These are phyloP conservation scores for Chondrilla cf. caribensis DNA, from an alignment of 37 sponge, comb jelly and placozoan species.

Conservation along the genomic window DNA sequence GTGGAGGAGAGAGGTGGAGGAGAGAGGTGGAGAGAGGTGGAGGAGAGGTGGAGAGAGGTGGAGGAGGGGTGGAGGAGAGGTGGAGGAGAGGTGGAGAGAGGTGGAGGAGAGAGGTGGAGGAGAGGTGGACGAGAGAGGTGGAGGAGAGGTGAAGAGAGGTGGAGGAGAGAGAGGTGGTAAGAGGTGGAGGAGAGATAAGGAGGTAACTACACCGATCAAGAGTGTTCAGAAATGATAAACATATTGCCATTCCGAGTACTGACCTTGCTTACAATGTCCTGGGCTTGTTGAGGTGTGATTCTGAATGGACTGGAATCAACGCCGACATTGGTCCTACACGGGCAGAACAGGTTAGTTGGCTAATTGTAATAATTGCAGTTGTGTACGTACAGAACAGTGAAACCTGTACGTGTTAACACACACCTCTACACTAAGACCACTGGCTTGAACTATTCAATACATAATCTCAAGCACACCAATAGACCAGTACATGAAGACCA, in stretches of 20 bases:
- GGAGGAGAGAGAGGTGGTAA: constrained; percentile 2
- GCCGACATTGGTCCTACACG: constrained; percentile 37
- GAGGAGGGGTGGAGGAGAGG: too few relatives aligned
- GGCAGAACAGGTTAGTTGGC: not conserved
- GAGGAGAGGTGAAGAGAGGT: constrained; percentile 8
- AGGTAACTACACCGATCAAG: not conserved
- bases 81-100: too few relatives aligned
- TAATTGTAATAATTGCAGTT: not conserved
- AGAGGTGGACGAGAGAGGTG: constrained; percentile 2
- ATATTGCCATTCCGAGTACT: too few relatives aligned
- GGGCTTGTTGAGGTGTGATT: constrained; percentile 30
- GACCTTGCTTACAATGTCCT: constrained; percentile 32
- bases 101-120: not conserved
- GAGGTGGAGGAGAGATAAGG: not conserved
- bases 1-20: too few relatives aligned
- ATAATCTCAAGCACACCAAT: too few relatives aligned
- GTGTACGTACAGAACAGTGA: not conserved
- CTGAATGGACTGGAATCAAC: constrained; percentile 18
- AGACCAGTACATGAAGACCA: too few relatives aligned
- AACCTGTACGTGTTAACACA: not conserved
- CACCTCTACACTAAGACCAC: too few relatives aligned
- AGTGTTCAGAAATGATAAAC: too few relatives aligned
- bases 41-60: too few relatives aligned
- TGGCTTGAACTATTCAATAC: too few relatives aligned
- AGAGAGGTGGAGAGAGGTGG: too few relatives aligned